phyloP scores from a whole-genome alignment of 2,113 vertebrate species.

The Edolisoma coerulescens region DNA sequence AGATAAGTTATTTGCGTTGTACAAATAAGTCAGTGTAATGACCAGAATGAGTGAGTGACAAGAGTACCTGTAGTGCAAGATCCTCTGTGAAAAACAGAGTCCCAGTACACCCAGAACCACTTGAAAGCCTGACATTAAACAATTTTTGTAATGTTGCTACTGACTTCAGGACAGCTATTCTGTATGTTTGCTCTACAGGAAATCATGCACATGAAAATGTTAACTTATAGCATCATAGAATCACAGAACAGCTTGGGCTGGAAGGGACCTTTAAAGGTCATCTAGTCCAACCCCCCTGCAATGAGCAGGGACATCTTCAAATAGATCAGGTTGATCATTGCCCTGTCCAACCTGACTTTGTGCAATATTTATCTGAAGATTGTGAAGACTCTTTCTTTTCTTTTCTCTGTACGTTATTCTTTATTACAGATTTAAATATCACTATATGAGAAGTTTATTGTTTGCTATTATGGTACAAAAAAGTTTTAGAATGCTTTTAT shows the following conservation, averaged over 20 bases:
- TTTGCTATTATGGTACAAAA: neutral
- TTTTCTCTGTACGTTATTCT: neutral
- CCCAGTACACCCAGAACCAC: neutral
- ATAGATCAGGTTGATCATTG: neutral
- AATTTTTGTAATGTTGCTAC: neutral
- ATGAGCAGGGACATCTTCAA: neutral
- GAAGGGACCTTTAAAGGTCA: neutral
- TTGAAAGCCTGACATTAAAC: neutral
- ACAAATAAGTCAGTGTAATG: neutral
- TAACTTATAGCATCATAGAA: neutral
- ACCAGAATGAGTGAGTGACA: neutral
- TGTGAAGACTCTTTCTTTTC: neutral
- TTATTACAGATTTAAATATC: neutral
- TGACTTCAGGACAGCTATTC: neutral
- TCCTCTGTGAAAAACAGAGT: neutral
- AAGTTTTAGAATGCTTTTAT: neutral
- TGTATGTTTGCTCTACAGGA: neutral
- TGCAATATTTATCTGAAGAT: neutral
- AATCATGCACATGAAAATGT: neutral
- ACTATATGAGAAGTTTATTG: neutral
- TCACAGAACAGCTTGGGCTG: neutral
- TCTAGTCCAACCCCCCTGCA: neutral
- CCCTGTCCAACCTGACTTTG: accelerated
- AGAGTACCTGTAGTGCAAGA: neutral
- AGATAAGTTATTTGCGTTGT: accelerated